These are phyloP conservation scores for Andrena hattorfiana DNA, from an alignment of 2,888 invertebrate genomes.

Conservation along the genomic window DNA sequence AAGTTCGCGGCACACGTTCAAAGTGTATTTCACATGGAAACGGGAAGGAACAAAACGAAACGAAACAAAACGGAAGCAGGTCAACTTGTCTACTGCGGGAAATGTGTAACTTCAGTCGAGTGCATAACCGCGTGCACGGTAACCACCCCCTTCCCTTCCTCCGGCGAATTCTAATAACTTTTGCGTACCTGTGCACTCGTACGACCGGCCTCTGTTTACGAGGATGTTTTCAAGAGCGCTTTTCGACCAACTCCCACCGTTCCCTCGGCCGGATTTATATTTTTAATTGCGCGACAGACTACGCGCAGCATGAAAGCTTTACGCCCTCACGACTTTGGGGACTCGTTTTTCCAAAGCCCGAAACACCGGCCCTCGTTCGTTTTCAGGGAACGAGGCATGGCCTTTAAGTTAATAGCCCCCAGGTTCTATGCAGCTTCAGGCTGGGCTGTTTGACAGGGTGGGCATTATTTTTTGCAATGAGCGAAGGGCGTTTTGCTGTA, in stretches of 20 bases:
- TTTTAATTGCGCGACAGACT: constrained; percentile 35
- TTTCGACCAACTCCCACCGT: constrained; percentile 15
- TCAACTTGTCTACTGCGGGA: constrained; percentile 24
- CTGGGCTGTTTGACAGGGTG: too few species aligned
- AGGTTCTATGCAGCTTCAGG: background rate
- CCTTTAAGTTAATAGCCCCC: background rate
- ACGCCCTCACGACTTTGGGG: constrained; percentile 1
- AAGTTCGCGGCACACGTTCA: background rate
- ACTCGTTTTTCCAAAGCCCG: constrained; percentile 3
- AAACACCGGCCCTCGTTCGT: background rate
- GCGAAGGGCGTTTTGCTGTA: too few species aligned
- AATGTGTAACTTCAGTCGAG: constrained; percentile 38
- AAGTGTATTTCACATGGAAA: background rate
- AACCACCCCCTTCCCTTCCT: background rate
- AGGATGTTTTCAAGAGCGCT: background rate
- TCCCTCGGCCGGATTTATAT: constrained; percentile 26
- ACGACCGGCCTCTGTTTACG: background rate
- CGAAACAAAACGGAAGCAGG: constrained; percentile 22
- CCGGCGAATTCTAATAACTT: constrained; percentile 29
- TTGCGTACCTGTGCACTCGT: constrained; percentile 1
- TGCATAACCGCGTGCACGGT: constrained; percentile 16
- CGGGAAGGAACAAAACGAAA: too few species aligned
- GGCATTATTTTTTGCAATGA: background rate
- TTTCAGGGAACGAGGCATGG: background rate
- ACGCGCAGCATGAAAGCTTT: background rate